Evolutionary conservation across 2,888 invertebrate species (phyloP).

Genomic region (Eupithecia centaureata): DNA sequence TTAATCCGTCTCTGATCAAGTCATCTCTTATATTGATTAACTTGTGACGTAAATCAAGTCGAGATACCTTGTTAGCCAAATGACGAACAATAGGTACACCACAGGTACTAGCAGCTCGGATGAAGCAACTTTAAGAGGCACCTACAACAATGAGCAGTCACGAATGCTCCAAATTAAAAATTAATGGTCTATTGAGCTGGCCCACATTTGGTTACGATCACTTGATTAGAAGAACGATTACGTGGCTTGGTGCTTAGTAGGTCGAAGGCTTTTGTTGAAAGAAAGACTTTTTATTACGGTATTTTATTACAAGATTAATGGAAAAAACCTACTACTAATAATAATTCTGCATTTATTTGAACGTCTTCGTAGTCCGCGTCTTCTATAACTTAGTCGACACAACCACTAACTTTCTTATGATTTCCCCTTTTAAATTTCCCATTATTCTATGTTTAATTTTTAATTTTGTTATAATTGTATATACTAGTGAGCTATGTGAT

Average conservation of each 20-base stretch:
- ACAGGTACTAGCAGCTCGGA: constrained; percentile 38
- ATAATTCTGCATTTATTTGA: too few species aligned
- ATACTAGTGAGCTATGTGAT: too few species aligned
- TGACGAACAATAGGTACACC: constrained; percentile 52
- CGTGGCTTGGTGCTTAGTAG: constrained; percentile 9
- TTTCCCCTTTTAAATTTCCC: too few species aligned
- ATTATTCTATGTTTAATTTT: too few species aligned
- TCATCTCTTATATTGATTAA: constrained; percentile 67
- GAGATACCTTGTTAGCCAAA: constrained; percentile 57
- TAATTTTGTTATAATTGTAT: too few species aligned
- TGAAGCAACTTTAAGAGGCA: constrained; percentile 45
- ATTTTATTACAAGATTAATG: too few species aligned
- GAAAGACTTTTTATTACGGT: neutral
- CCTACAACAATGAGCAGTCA: constrained; percentile 53
- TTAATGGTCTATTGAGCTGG: constrained; percentile 57
- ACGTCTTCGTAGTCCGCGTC: too few species aligned
- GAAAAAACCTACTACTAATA: too few species aligned
- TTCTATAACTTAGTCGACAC: too few species aligned
- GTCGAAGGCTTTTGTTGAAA: neutral
- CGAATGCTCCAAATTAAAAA: constrained; percentile 68
- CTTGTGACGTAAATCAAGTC: constrained; percentile 76
- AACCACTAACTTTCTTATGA: too few species aligned
- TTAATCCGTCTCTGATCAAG: constrained; percentile 36
- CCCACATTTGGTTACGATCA: constrained; percentile 55
- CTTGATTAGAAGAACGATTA: constrained; percentile 36